Evolutionary conservation across 2,113 vertebrate genomes (phyloP), one percentile per base, ranked within the genome.

Genomic region (Monopterus albus): DNA sequence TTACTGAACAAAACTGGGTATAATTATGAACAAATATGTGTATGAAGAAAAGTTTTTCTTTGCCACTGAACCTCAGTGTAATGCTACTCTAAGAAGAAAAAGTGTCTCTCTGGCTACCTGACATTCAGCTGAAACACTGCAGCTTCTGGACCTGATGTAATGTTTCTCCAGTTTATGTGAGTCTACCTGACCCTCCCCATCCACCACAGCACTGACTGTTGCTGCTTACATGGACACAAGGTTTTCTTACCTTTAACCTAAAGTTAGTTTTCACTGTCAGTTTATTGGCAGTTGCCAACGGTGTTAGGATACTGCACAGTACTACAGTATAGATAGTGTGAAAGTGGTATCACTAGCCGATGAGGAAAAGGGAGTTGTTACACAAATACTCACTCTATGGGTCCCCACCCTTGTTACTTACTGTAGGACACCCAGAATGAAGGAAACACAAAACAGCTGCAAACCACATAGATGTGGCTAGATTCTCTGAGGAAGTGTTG

Each of bases 291-390:
- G 55, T 17, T 62, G 7, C 33, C 47, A 70, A 40, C 0, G 1
- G 43, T 2, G 2, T 52, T 17, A 23, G 26, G 20, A 8, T 15
- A 12, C 9, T 0, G 33, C 18, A 43, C 29, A 29, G 21, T 17
- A 56, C 43, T 25, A 56, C 39, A 61, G 21, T n/a, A n/a, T n/a
- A n/a, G n/a, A 38, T 36, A 11, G 23, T 11, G 29, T 17, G 25
- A 14, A 15, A 20, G 56, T 23, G 42, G 26, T 28, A 53, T 23
- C n/a, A 56, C n/a, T 29, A 39, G 49, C 9, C 5, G 1, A 59
- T 18, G 47, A 73, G 78, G 78, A 80, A 82, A 82, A 21, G 61
- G 63, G 42, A 79, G 66, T 60, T 7, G 58, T 61, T 83, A n/a
- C n/a, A n/a, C n/a, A n/a, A n/a, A n/a, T n/a, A n/a, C n/a, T n/a